Evolutionary conservation across 1,140 invertebrate genomes (phyloP).

Genomic region (Temnothorax longispinosus): DNA sequence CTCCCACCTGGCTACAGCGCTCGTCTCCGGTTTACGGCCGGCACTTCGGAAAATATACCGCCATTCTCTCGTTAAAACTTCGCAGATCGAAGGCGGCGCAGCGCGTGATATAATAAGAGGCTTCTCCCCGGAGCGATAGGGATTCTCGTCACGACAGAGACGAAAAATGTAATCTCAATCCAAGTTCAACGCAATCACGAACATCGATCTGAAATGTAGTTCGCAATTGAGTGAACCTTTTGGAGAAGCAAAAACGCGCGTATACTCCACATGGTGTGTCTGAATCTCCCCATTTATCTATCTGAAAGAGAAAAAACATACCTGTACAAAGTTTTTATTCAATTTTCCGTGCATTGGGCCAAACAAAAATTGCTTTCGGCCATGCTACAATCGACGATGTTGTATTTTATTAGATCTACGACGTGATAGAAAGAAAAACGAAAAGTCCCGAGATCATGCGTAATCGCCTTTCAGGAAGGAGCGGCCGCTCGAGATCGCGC

Average conservation of each 20-base stretch:
- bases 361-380: not conserved
- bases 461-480: not conserved
- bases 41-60: constrained; percentile 58
- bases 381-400: not conserved
- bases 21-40: constrained; percentile 26
- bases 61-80: constrained; percentile 65
- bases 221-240: not conserved
- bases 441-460: not conserved
- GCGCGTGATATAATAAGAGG: constrained; percentile 45
- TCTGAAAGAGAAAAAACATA: not conserved
- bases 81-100: constrained; percentile 39
- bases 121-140: not conserved
- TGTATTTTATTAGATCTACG: constrained; percentile 4
- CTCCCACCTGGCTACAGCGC: constrained; percentile 65
- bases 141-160: constrained; percentile 19
- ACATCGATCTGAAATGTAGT: not conserved
- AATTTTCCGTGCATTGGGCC: not conserved
- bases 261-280: not conserved
- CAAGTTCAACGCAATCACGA: constrained; percentile 9
- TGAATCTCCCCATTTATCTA: not conserved
- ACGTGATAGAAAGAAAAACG: not conserved
- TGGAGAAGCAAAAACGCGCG: not conserved
- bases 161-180: constrained; percentile 34
- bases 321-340: not conserved
- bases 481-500: not conserved